These are phyloP conservation scores for Merodon equestris DNA, from an alignment of 2,888 invertebrate genomes.

Conservation along the genomic window DNA sequence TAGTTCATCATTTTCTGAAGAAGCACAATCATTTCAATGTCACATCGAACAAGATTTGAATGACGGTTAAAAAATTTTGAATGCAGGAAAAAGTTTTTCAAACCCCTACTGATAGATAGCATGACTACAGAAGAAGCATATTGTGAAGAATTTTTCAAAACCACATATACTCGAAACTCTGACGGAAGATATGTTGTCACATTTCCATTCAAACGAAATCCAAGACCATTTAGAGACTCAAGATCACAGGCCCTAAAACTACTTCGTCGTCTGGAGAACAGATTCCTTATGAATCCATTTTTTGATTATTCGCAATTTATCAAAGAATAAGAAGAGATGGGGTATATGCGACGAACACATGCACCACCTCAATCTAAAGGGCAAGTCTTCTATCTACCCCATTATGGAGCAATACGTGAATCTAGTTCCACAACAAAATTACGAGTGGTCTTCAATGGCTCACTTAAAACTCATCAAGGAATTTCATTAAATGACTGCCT, in stretches of 20 bases:
- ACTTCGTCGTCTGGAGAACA: background rate
- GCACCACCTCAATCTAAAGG: background rate
- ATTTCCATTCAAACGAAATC: background rate
- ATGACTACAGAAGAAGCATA: background rate
- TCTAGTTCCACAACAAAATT: background rate
- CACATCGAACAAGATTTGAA: background rate
- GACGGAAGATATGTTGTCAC: background rate
- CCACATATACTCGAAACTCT: background rate
- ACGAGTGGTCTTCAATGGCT: background rate
- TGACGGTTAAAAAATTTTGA: background rate
- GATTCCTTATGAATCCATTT: background rate
- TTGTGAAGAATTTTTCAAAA: too few species aligned
- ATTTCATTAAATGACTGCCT: too few species aligned
- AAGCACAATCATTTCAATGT: background rate
- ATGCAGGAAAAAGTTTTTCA: background rate
- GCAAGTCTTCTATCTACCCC: background rate
- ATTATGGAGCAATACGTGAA: background rate
- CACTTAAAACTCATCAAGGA: too few species aligned
- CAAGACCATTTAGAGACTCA: background rate
- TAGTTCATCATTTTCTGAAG: too few species aligned
- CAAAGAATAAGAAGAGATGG: background rate
- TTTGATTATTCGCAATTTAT: slow-evolving; percentile 1
- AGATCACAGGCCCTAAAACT: background rate
- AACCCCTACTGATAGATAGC: background rate
- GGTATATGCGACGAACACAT: too few species aligned